A percentile compares a stretch with the other conserved stretches of the same genome.
Conservation (phyloP, 2,797 vertebrate genomes). For the Crenuchus spilurus region DNA sequence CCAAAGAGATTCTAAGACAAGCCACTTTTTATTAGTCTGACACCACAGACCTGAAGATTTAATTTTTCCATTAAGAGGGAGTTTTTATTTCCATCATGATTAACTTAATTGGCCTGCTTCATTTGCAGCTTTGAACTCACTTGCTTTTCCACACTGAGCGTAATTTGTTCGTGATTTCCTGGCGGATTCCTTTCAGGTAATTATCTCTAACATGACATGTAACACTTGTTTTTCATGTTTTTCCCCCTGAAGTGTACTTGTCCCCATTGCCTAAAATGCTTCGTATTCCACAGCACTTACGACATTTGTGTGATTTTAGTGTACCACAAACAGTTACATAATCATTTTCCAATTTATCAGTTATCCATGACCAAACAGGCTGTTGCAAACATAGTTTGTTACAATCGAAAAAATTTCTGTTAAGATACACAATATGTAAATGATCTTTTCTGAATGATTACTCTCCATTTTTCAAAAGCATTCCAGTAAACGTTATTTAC, state of each 20-base stretch:
- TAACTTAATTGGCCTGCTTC: constrained; percentile 20
- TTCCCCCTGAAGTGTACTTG: not conserved
- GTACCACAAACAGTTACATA: not conserved
- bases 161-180: constrained; percentile 25
- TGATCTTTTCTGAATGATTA: too few species aligned
- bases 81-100: constrained; percentile 34
- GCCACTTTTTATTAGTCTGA: constrained; percentile 26
- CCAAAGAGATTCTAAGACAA: not conserved
- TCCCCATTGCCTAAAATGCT: not conserved
- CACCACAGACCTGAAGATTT: constrained; percentile 18
- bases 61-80: constrained; percentile 16
- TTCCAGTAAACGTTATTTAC: too few species aligned
- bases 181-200: not conserved
- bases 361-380: too few species aligned
- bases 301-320: not conserved
- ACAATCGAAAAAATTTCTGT: too few species aligned
- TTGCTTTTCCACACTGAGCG: constrained; percentile 23
- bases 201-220: constrained; percentile 2
- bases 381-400: too few species aligned
- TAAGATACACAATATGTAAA: too few species aligned
- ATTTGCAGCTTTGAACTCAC: constrained; percentile 40
- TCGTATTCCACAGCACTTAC: not conserved
- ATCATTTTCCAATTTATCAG: not conserved
- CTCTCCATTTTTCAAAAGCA: too few species aligned
- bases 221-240: not conserved